A percentile compares a stretch with the other conserved stretches of the same genome.
Evolutionary conservation across 2,888 invertebrate species (phyloP).

Genomic region (Agrochola litura): DNA sequence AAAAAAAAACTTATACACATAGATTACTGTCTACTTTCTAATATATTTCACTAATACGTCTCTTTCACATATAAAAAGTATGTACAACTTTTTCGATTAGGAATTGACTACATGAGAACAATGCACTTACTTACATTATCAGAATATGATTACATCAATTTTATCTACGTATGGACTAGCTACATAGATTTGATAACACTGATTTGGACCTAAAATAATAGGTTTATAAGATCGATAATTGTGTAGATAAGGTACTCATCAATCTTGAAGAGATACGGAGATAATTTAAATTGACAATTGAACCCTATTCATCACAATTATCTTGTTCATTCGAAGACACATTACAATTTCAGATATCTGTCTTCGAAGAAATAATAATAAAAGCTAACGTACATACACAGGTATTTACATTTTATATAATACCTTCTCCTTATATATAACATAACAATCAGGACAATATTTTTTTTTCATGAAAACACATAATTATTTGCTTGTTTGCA

Average conservation of each 20-base stretch:
- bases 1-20: conserved; percentile 27
- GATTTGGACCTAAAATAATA: conserved; percentile 12
- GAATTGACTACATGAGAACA: conserved; percentile 41
- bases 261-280: conserved; percentile 10
- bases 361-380: neutral
- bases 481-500: neutral
- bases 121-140: conserved; percentile 8
- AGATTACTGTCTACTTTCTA: conserved; percentile 71
- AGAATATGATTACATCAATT: conserved; percentile 11
- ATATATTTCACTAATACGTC: conserved; percentile 82
- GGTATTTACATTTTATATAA: neutral
- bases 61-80: conserved; percentile 71
- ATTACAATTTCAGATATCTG: too few species aligned
- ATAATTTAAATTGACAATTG: neutral
- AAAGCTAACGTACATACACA: neutral
- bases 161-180: neutral
- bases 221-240: neutral
- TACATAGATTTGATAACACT: conserved; percentile 13
- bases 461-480: neutral
- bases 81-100: conserved; percentile 62
- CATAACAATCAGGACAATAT: neutral
- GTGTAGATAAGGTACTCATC: neutral
- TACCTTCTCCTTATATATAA: neutral
- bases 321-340: neutral
- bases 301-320: conserved; percentile 15